Evolutionary conservation across 2,888 invertebrate genomes (phyloP), one percentile per base, ranked within the genome.

Genomic region (Drosophila sordidapex): DNA sequence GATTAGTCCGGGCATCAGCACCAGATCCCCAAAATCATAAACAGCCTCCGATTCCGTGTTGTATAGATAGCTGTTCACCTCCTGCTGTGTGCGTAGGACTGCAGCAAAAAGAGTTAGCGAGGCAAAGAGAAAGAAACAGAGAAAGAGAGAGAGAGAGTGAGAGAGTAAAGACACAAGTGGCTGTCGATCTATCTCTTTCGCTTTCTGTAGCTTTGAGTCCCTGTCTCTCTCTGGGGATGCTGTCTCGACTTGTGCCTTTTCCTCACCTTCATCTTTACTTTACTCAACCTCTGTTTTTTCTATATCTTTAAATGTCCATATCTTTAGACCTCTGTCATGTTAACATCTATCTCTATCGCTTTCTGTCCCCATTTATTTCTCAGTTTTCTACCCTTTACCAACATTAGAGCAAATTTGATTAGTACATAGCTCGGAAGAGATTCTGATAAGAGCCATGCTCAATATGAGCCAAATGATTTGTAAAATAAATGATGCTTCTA

Each of bases 1-100:
- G 15, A 96, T 94, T 2, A 96, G 93, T 1, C 96, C 96, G 0
- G 96, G 94, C 95, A 96, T 95, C 35, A 96, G 80, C 1, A 95
- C 92, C 73, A 93, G 90, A 70, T 94, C 91, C 1, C 94, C 94
- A 76, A 94, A 94, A 88, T 95, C 94, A 27, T 92, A 92, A 11
- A 93, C 95, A 91, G 95, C 94, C 83, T 95, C 93, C 65, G 94
- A 93, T 80, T 93, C 94, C 68, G 92, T 93, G 78, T 89, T 93
- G 74, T 94, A 93, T 40, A 94, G 90, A 76, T 94, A 91, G 29
- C 94, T 90, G 90, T 93, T 92, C 25, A 94, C 92, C 62, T 94
- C 94, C 81, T 94, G 93, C 13, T 93, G 85, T 49, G 93, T 93
- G 40, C 92, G 93, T 5, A 95, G 85, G 40, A 96, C 92, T 87